A percentile compares a stretch with the other conserved stretches of the same genome.
Conservation (phyloP, 2,797 vertebrate species). For the Xiphorhynchus erythropygius region DNA sequence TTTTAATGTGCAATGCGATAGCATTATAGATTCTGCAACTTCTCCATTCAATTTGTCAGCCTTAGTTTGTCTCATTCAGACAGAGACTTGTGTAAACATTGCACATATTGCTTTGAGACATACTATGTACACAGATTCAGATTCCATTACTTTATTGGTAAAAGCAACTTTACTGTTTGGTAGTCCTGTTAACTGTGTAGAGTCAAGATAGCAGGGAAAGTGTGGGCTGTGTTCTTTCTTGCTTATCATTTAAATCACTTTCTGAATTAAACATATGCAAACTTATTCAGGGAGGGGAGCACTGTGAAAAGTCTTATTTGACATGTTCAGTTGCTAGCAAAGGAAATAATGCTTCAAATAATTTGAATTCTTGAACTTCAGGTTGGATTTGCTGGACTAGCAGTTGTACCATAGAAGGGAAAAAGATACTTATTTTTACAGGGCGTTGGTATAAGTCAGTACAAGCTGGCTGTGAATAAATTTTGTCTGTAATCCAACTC, state of each 20-base stretch:
- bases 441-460: not conserved
- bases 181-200: not conserved
- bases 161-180: not conserved
- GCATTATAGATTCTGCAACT: not conserved
- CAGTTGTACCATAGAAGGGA: not conserved
- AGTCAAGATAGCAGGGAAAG: not conserved
- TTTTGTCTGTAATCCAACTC: not conserved
- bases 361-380: conserved; percentile 49
- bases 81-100: not conserved
- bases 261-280: not conserved
- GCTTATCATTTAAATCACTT: not conserved
- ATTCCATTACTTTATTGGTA: not conserved
- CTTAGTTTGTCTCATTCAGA: not conserved
- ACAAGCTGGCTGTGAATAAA: not conserved
- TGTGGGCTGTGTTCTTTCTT: not conserved
- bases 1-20: not conserved
- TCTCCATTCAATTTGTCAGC: not conserved
- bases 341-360: conserved; percentile 4
- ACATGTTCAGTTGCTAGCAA: not conserved
- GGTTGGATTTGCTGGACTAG: conserved; percentile 30
- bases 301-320: not conserved
- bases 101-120: not conserved
- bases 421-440: not conserved
- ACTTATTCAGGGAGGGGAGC: not conserved
- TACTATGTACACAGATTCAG: not conserved